A percentile compares a stretch with the other conserved stretches of the same genome.
These are phyloP conservation scores for Nothoprocta pentlandii DNA, from an alignment of 2,113 vertebrate genomes.

Conservation along the genomic window DNA sequence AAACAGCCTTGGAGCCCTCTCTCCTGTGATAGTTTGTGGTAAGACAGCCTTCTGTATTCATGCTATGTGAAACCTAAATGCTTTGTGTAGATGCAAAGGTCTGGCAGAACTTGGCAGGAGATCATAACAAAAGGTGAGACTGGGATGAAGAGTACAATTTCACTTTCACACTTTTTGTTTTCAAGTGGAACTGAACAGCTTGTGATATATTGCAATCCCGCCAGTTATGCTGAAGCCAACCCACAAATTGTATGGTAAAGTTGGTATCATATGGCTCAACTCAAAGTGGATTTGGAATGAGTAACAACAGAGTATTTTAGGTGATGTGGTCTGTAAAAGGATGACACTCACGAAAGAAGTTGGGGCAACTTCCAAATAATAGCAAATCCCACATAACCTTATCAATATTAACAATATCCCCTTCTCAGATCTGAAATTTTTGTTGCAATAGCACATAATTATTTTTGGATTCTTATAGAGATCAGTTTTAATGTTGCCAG, in stretches of 20 bases:
- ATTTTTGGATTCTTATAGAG: neutral
- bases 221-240: neutral
- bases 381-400: neutral
- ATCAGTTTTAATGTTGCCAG: neutral
- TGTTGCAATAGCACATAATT: neutral
- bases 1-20: neutral
- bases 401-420: neutral
- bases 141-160: neutral
- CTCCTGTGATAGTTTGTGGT: neutral
- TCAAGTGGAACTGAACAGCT: neutral
- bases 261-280: neutral
- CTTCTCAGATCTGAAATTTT: neutral
- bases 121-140: neutral
- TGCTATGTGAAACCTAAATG: neutral
- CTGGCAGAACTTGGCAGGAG: neutral
- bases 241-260: neutral
- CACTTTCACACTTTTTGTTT: fast-evolving
- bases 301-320: neutral
- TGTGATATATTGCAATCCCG: fast-evolving
- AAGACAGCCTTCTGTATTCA: fast-evolving
- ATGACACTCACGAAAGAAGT: neutral
- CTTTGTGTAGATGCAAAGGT: neutral
- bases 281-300: neutral
- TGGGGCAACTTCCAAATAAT: neutral
- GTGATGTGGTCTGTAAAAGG: neutral